Evolutionary conservation across 2,888 invertebrate genomes (phyloP), one percentile per base, ranked within the genome.

Genomic region (Andrena marginata): DNA sequence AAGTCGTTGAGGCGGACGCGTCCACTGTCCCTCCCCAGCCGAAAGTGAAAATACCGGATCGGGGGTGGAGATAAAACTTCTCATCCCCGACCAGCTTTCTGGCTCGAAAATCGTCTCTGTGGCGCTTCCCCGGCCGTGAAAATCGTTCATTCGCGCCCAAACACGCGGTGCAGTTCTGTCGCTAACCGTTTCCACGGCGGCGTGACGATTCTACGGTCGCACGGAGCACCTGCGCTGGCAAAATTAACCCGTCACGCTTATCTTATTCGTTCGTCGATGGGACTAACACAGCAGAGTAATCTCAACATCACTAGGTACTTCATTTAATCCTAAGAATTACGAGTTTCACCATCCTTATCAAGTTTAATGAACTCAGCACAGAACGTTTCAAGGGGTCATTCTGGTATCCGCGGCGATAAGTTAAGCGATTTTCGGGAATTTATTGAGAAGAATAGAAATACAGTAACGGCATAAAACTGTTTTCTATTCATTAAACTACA

Each of bases 21-120:
- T 29, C n/a, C 31, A 29, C 23, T 23, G 8, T 60, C 64, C 48
- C 26, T n/a, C 23, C 56, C 56, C 42, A 13, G 56, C 10, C 68
- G 71, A 71, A 67, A 74, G 64, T 62, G 73, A 73, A 77, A 77
- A 77, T 67, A 51, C 35, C 26, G 20, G 51, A 65, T 71, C 51
- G 60, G 62, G 65, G 67, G 29, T 54, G 54, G 16, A 35, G 73
- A 65, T 68, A 54, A 67, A 72, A 60, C 63, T 23, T 56, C 7
- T n/a, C 20, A 51, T 56, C 62, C 33, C 7, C 3, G 16, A 13
- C 16, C 54, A 54, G 31, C 35, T 42, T 63, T 69, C 16, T 23
- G 20, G n/a, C 33, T 31, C 35, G 42, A n/a, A 76, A 70, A 70
- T 63, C 35, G 42, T 70, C 33, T 70, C 54, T 16, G 10, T 7